Percentiles rank a stretch among this genome's conserved stretches.
These are phyloP conservation scores for Lethocerus indicus DNA, from an alignment of 1,140 invertebrate genomes.

Conservation along the genomic window DNA sequence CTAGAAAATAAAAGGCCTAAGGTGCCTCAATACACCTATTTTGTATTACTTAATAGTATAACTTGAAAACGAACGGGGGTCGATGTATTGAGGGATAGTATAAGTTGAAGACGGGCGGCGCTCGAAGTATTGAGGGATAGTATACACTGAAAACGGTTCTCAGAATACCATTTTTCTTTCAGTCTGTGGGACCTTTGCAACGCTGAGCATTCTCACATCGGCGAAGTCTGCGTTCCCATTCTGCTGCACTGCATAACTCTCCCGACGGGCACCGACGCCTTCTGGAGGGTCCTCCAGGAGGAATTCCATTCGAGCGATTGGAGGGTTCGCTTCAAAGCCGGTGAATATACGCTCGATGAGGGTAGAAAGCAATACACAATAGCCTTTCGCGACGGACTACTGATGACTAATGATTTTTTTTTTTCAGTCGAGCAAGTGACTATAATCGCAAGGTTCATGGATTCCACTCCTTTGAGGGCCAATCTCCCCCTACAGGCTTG, in stretches of 20 bases:
- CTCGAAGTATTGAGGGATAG: no score
- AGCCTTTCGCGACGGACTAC: no score
- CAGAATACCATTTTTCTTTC: slow-evolving; percentile 19
- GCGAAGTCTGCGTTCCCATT: slow-evolving; percentile 74
- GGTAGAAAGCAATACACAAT: no score
- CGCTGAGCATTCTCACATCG: slow-evolving; percentile 83
- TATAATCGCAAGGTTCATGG: slow-evolving; percentile 82
- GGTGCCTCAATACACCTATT: no score
- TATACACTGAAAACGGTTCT: no score
- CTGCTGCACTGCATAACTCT: slow-evolving; percentile 88
- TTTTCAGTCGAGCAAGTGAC: slow-evolving; percentile 75
- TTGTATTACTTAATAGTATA: no score
- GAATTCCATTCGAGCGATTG: slow-evolving; percentile 85
- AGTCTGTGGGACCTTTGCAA: slow-evolving; percentile 89
- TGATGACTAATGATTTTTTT: neutral
- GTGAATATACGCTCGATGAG: no score
- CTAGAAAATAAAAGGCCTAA: no score
- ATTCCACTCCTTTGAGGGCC: slow-evolving; percentile 66
- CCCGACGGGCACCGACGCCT: slow-evolving; percentile 78
- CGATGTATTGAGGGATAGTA: no score
- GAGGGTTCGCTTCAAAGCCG: slow-evolving; percentile 76
- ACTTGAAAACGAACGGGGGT: no score
- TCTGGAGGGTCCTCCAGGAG: slow-evolving; percentile 86
- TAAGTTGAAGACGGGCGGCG: no score
- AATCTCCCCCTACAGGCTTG: slow-evolving; percentile 79